Evolutionary conservation across 2,888 invertebrate genomes (phyloP).

Genomic region (Troides aeacus): DNA sequence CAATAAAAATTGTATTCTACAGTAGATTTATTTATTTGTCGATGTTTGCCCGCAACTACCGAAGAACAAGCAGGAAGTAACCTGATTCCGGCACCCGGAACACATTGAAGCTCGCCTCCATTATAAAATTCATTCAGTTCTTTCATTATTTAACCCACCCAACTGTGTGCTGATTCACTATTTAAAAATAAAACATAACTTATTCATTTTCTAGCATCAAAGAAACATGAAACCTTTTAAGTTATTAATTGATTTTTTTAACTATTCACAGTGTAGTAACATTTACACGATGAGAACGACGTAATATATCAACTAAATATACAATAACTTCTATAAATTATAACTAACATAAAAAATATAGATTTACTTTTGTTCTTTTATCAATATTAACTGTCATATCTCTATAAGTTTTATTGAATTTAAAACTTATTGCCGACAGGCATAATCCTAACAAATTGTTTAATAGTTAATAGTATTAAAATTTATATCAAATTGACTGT

Average conservation of each 20-base stretch:
- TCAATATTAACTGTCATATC: no score
- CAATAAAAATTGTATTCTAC: neutral
- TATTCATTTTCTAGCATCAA: neutral
- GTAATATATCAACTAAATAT: no score
- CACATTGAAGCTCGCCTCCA: slow-evolving; percentile 50
- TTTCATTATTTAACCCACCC: slow-evolving; percentile 49
- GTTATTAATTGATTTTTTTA: neutral
- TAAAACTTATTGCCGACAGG: neutral
- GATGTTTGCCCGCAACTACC: slow-evolving; percentile 18
- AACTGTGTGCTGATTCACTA: slow-evolving; percentile 32
- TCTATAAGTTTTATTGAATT: neutral
- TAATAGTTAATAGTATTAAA: slow-evolving; percentile 5
- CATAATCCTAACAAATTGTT: neutral
- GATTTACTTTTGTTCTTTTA: no score
- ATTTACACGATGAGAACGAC: neutral
- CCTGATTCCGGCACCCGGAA: slow-evolving; percentile 46
- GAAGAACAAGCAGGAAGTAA: slow-evolving; percentile 54
- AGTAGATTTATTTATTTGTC: slow-evolving; percentile 5
- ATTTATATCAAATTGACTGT: slow-evolving; percentile 1
- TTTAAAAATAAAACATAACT: slow-evolving; percentile 2
- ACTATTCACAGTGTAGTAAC: neutral
- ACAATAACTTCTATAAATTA: no score
- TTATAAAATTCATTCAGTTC: slow-evolving; percentile 55
- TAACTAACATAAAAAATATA: no score
- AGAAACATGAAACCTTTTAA: neutral